These are phyloP conservation scores for Oligia latruncula DNA, from an alignment of 2,888 invertebrate species.

Conservation along the genomic window DNA sequence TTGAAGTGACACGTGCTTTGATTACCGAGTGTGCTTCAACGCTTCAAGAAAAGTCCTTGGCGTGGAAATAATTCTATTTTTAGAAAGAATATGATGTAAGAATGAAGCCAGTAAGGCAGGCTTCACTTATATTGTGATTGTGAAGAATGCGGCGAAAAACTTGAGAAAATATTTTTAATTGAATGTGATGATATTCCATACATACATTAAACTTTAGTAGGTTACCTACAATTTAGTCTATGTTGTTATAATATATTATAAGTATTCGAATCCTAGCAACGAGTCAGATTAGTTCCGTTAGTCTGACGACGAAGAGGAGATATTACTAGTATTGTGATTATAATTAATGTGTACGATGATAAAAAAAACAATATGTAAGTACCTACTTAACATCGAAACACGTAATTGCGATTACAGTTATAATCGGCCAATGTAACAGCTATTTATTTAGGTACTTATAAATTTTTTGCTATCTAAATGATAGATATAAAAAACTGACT, in stretches of 20 bases:
- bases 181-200: background rate
- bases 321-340: background rate
- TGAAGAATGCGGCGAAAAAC: constrained; percentile 10
- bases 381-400: background rate
- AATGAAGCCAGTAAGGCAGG: constrained; percentile 4
- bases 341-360: background rate
- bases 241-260: background rate
- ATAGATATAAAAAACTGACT: constrained; percentile 3
- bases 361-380: background rate
- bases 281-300: background rate
- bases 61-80: constrained; percentile 43
- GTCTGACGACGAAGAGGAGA: background rate
- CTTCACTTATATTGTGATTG: constrained; percentile 9
- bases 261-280: background rate
- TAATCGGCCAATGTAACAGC: constrained; percentile 36
- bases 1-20: constrained; percentile 56
- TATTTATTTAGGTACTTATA: constrained; percentile 1
- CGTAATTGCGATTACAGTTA: constrained; percentile 49
- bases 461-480: constrained; percentile 31
- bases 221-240: background rate
- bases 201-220: too few relatives aligned
- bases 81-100: constrained; percentile 38
- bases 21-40: constrained; percentile 34
- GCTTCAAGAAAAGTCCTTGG: constrained; percentile 53
- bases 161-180: background rate